Percentiles rank a stretch among this genome's conserved stretches.
Evolutionary conservation across 2,888 invertebrate genomes (phyloP).

Genomic region (Stramonita haemastoma): DNA sequence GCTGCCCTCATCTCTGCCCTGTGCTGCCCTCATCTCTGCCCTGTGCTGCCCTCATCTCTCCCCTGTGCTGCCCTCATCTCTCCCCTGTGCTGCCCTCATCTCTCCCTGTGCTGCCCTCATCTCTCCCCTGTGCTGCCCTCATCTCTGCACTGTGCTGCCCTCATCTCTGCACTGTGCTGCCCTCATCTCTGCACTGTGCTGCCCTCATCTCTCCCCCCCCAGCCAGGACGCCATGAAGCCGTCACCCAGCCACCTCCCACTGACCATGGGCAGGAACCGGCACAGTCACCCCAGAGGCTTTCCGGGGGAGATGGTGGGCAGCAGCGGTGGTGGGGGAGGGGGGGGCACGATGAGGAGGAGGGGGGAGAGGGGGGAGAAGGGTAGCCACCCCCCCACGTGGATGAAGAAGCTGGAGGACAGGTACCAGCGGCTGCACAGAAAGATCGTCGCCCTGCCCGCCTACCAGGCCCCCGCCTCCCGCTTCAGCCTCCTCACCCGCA

Average conservation of each 20-base stretch:
- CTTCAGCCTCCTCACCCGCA: conserved; percentile 2
- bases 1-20: too few relatives aligned
- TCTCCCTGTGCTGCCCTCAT: background rate
- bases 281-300: background rate
- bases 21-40: too few relatives aligned
- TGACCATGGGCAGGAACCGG: background rate
- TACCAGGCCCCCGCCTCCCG: conserved; percentile 22
- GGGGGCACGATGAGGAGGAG: background rate
- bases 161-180: background rate
- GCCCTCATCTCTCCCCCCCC: too few relatives aligned
- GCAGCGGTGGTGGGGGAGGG: background rate
- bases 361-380: background rate
- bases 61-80: background rate
- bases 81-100: too few relatives aligned
- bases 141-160: background rate
- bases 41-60: background rate
- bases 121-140: background rate
- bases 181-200: too few relatives aligned
- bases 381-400: background rate
- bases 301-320: background rate
- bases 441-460: conserved; percentile 55
- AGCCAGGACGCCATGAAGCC: background rate
- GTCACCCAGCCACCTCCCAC: background rate
- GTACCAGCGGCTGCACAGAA: conserved; percentile 67
- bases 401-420: conserved; percentile 52